A percentile compares a stretch with the other conserved stretches of the same genome.
These are phyloP conservation scores for Muricea muricata DNA, from an alignment of 92 coral and sea anemone species.

Conservation along the genomic window DNA sequence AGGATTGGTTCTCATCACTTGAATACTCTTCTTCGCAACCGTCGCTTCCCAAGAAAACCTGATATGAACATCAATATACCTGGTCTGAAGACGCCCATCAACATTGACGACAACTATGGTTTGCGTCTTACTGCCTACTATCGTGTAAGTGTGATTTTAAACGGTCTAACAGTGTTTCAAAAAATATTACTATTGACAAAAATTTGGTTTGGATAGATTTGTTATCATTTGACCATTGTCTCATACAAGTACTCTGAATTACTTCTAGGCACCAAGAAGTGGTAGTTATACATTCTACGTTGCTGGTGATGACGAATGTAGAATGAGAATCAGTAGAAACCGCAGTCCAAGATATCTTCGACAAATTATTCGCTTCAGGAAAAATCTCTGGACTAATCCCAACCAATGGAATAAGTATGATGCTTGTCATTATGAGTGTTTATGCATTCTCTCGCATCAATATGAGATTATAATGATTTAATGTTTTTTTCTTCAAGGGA, in stretches of 20 bases:
- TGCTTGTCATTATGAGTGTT: not conserved
- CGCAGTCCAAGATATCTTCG: constrained; percentile 9
- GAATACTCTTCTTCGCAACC: not conserved
- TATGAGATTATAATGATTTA: too few species aligned
- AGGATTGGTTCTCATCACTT: not conserved
- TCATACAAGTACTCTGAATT: not conserved
- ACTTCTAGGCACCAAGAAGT: not conserved
- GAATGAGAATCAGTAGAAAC: not conserved
- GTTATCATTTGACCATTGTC: too few species aligned
- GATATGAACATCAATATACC: not conserved
- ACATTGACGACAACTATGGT: not conserved
- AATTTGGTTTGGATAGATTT: too few species aligned
- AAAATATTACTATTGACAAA: too few species aligned
- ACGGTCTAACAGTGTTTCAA: too few species aligned
- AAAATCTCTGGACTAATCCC: not conserved
- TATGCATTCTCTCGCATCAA: too few species aligned
- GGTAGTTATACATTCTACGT: not conserved
- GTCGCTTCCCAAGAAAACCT: not conserved
- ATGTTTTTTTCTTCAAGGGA: too few species aligned
- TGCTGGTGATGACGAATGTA: constrained; percentile 8
- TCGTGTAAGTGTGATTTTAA: not conserved
- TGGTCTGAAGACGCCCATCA: not conserved
- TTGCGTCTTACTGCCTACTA: not conserved
- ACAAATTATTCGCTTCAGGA: not conserved
- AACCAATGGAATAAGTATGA: not conserved